Conservation (phyloP, 2,113 vertebrate genomes). For the Bubo blakistoni region DNA sequence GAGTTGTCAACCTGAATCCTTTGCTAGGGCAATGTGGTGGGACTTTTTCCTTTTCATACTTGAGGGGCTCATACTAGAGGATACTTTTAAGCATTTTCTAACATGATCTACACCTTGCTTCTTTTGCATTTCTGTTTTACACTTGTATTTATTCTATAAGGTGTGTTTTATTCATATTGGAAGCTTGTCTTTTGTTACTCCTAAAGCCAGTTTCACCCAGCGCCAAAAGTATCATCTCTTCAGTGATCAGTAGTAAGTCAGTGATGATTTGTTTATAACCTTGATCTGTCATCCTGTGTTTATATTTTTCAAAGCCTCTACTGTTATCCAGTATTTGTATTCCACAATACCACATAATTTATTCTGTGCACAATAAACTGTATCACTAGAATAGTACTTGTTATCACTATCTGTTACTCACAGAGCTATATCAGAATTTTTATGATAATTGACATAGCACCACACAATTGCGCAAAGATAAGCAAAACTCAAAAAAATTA, state of each 20-base stretch:
- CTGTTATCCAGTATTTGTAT: background rate
- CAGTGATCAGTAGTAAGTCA: background rate
- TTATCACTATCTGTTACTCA: background rate
- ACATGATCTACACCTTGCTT: background rate
- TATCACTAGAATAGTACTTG: background rate
- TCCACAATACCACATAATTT: background rate
- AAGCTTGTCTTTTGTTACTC: background rate
- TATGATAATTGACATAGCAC: background rate
- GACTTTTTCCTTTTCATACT: background rate
- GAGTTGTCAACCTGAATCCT: background rate
- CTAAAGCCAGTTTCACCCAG: background rate
- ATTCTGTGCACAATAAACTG: background rate
- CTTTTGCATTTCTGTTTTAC: background rate
- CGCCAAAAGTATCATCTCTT: background rate
- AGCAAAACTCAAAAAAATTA: background rate
- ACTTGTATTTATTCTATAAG: background rate
- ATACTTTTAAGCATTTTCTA: background rate
- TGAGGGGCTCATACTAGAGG: background rate
- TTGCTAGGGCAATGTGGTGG: background rate
- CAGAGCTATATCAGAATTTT: background rate
- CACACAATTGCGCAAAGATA: background rate
- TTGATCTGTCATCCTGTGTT: background rate
- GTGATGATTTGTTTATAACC: background rate
- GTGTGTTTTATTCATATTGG: background rate
- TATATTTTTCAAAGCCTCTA: background rate